Evolutionary conservation across 2,113 vertebrate genomes (phyloP).

Genomic region (Notothenia rossii): DNA sequence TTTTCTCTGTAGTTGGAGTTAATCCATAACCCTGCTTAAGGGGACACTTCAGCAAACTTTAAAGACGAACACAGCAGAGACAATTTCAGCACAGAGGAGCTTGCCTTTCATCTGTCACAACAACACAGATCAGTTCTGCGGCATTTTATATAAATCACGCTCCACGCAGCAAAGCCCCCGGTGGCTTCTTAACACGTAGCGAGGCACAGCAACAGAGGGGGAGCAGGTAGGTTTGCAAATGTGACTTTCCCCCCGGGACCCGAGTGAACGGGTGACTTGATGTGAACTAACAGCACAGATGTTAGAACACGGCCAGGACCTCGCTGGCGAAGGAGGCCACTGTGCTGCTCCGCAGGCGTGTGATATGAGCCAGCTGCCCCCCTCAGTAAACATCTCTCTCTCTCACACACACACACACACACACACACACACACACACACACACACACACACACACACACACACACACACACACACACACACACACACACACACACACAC

Average conservation of each 20-base stretch:
- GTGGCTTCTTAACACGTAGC: slow-evolving; percentile 12
- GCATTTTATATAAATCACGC: background rate
- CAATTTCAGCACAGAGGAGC: background rate
- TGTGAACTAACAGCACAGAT: slow-evolving; percentile 70
- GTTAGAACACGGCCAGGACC: slow-evolving; percentile 54
- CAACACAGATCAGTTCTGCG: slow-evolving; percentile 26
- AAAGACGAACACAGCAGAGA: slow-evolving; percentile 32
- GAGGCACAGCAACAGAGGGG: background rate
- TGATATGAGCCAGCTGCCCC: slow-evolving; percentile 53
- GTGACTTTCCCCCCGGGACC: slow-evolving; percentile 29
- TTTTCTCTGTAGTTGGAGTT: slow-evolving; percentile 17
- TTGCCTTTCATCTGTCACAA: slow-evolving; percentile 32
- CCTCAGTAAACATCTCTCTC: slow-evolving; percentile 46
- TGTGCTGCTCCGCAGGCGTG: slow-evolving; percentile 45
- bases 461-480: slow-evolving; percentile 37
- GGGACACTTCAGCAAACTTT: slow-evolving; percentile 43
- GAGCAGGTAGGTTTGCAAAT: slow-evolving; percentile 40
- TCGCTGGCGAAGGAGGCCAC: slow-evolving; percentile 41
- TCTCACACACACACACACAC: slow-evolving; percentile 34
- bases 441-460: background rate
- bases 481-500: background rate
- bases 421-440: background rate
- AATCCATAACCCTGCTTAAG: slow-evolving; percentile 57
- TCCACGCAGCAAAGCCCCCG: slow-evolving; percentile 2
- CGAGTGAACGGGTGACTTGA: slow-evolving; percentile 53